phyloP scores from a whole-genome alignment of 1,140 invertebrate genomes.

The Diuraphis noxia region DNA sequence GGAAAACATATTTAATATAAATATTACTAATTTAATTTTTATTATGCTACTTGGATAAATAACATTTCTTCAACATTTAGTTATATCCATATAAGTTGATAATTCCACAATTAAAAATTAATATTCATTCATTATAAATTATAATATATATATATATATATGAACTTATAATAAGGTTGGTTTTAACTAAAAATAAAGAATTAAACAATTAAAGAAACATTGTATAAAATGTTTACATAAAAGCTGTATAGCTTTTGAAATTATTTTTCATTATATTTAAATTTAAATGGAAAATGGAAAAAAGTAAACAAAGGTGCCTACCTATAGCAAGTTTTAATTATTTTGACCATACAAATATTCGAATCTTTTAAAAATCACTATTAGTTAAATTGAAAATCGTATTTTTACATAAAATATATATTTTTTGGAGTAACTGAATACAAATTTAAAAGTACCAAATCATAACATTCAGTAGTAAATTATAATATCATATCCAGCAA shows the following conservation, averaged over 20 bases:
- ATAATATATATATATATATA: too few relatives aligned
- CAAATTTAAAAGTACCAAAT: background rate
- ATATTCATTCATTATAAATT: background rate
- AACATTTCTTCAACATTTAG: background rate
- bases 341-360: background rate
- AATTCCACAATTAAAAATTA: background rate
- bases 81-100: background rate
- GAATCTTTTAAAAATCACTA: background rate
- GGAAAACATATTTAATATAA: too few relatives aligned
- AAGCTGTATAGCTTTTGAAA: background rate
- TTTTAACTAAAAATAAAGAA: background rate
- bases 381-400: background rate
- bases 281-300: background rate
- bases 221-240: background rate
- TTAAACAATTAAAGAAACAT: background rate
- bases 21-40: background rate
- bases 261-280: background rate
- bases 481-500: background rate
- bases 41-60: background rate
- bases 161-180: background rate
- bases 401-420: background rate
- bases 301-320: background rate
- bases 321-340: background rate
- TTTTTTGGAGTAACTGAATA: background rate
- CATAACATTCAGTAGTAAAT: background rate